These are phyloP conservation scores for Seriola aureovittata DNA, from an alignment of 2,113 vertebrate species.

Conservation along the genomic window DNA sequence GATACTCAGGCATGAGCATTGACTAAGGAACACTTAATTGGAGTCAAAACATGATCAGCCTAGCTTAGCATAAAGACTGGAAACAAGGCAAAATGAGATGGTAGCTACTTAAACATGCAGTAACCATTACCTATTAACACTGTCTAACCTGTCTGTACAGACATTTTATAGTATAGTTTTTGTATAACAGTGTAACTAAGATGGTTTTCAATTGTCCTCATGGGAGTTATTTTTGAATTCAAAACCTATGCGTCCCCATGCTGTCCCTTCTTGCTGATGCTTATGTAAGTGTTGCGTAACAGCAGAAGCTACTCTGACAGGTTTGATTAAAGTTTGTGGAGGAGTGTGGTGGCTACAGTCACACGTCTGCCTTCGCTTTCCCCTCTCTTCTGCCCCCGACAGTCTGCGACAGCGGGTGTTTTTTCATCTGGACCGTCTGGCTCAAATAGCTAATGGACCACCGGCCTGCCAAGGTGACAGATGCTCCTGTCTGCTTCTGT, in stretches of 20 bases:
- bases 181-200: background rate
- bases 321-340: slow-evolving; percentile 39
- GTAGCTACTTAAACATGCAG: too few relatives aligned
- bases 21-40: background rate
- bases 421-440: slow-evolving; percentile 5
- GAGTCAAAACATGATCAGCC: background rate
- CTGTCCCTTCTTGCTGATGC: background rate
- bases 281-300: slow-evolving; percentile 60
- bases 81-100: too few relatives aligned
- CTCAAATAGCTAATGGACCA: background rate
- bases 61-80: background rate
- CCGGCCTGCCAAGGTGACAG: background rate
- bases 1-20: background rate
- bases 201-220: slow-evolving; percentile 1
- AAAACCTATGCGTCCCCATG: background rate
- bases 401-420: background rate
- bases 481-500: slow-evolving; percentile 21
- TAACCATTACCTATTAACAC: too few relatives aligned
- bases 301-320: slow-evolving; percentile 15
- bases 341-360: slow-evolving; percentile 15
- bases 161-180: background rate
- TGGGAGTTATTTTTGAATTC: background rate
- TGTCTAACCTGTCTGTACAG: background rate
- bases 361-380: slow-evolving; percentile 30
- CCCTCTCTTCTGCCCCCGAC: background rate